These are phyloP conservation scores for Tenodera sinensis DNA, from an alignment of 2,888 invertebrate species.

Conservation along the genomic window DNA sequence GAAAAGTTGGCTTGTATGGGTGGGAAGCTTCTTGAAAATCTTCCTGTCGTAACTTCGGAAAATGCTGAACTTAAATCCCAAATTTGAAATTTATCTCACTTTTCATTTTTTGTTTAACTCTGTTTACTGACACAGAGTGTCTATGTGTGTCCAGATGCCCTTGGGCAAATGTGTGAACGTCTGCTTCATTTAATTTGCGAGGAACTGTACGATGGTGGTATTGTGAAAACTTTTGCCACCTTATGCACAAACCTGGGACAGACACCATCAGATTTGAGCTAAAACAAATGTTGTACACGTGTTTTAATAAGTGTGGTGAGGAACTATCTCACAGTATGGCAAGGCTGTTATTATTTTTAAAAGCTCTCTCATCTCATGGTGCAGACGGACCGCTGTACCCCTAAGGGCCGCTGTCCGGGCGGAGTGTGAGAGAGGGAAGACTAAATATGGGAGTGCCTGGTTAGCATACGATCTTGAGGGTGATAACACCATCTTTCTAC, in stretches of 20 bases:
- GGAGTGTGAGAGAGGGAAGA: not conserved
- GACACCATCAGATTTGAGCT: not conserved
- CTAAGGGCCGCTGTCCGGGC: not conserved
- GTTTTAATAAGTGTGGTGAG: not conserved
- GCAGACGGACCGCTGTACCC: not conserved
- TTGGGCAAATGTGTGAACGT: too few relatives aligned
- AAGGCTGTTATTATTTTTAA: not conserved
- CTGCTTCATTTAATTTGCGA: too few relatives aligned
- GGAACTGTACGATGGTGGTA: too few relatives aligned
- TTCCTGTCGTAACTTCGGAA: too few relatives aligned
- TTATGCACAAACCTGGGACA: not conserved
- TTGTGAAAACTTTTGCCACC: not conserved
- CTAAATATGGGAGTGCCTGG: slow-evolving; percentile 18
- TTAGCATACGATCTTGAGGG: slow-evolving; percentile 11
- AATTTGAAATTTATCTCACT: too few relatives aligned
- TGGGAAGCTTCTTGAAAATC: too few relatives aligned
- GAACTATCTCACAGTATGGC: not conserved
- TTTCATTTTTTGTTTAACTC: too few relatives aligned
- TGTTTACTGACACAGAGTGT: too few relatives aligned
- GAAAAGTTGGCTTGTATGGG: too few relatives aligned
- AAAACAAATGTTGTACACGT: not conserved
- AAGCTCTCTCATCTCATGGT: not conserved
- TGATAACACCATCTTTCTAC: slow-evolving; percentile 7
- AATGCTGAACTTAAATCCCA: too few relatives aligned
- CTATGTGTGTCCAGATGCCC: too few relatives aligned